Evolutionary conservation across 2,888 invertebrate genomes (phyloP).

Genomic region (Heliconius ethilla): DNA sequence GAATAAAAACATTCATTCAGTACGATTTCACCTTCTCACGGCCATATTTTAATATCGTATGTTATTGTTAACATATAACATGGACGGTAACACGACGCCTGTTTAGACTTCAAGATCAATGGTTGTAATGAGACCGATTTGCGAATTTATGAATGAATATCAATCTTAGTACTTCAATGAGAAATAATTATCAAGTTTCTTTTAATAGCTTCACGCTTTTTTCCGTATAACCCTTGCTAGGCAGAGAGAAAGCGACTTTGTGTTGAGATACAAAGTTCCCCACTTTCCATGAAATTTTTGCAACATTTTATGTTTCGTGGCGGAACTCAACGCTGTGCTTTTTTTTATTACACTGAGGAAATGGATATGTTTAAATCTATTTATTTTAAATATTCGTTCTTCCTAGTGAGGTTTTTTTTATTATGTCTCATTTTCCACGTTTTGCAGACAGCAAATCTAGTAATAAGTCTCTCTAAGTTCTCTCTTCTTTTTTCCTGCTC

Average conservation of each 20-base stretch:
- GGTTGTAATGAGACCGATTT: slow-evolving; percentile 60
- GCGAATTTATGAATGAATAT: slow-evolving; percentile 36
- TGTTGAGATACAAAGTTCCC: neutral
- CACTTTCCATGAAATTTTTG: neutral
- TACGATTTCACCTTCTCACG: slow-evolving; percentile 61
- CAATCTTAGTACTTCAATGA: slow-evolving; percentile 7
- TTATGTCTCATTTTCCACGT: neutral
- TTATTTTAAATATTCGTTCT: neutral
- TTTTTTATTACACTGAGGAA: neutral
- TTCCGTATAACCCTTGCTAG: neutral
- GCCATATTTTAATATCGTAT: slow-evolving; percentile 71
- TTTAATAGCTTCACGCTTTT: neutral
- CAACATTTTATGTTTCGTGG: neutral
- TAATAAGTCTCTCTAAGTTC: neutral
- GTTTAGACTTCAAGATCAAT: slow-evolving; percentile 78
- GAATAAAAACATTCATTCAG: slow-evolving; percentile 39
- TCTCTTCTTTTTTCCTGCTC: neutral
- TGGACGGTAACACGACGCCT: slow-evolving; percentile 61
- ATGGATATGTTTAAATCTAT: neutral
- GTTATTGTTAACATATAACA: slow-evolving; percentile 71
- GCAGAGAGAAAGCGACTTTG: neutral
- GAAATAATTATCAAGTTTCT: neutral
- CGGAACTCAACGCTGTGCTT: neutral
- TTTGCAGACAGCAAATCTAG: neutral
- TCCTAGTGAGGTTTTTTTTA: neutral